A percentile compares a stretch with the other conserved stretches of the same genome.
Conservation (phyloP, 2,797 vertebrate species). For the Lepilemur septentrionalis region DNA sequence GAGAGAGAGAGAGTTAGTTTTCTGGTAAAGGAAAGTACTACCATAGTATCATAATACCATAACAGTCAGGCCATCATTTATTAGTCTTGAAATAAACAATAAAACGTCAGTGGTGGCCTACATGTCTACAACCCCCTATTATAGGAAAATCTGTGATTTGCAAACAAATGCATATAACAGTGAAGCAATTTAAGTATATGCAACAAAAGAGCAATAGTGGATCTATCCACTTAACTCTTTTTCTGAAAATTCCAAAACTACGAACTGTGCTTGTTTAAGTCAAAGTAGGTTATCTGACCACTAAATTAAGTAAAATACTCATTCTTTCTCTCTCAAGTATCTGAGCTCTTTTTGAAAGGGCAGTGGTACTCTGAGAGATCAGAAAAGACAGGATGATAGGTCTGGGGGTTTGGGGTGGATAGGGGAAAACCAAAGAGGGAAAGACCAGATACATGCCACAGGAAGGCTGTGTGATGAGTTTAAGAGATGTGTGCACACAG, state of each 20-base stretch:
- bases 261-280: neutral
- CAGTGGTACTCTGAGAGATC: neutral
- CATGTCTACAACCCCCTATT: neutral
- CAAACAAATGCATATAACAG: neutral
- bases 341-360: neutral
- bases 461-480: rapidly evolving
- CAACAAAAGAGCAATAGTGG: neutral
- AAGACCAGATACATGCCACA: rapidly evolving
- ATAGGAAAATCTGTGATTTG: neutral
- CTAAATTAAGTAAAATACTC: neutral
- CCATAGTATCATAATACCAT: neutral
- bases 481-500: neutral
- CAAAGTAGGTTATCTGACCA: neutral
- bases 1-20: neutral
- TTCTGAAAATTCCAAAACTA: neutral
- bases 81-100: neutral
- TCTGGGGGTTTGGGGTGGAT: neutral
- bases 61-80: neutral
- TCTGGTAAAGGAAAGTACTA: neutral
- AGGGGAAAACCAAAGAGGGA: rapidly evolving
- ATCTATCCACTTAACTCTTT: neutral
- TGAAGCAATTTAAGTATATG: neutral
- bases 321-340: neutral
- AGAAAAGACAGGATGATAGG: neutral
- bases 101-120: neutral